These are phyloP conservation scores for Trichonephila inaurata DNA, from an alignment of 1,140 invertebrate genomes.

Conservation along the genomic window DNA sequence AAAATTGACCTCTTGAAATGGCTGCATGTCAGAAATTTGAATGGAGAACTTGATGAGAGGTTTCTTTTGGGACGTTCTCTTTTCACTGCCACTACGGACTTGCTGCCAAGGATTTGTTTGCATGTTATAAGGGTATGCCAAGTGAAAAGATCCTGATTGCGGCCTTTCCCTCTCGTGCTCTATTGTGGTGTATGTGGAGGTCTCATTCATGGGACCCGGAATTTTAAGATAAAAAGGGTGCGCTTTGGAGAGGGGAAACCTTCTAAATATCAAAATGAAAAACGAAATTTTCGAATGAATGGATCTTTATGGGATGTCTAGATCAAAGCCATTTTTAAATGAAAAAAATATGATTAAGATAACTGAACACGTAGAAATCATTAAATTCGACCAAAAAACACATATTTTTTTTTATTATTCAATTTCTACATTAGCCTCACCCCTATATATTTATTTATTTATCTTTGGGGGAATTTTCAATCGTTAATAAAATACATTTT, in stretches of 20 bases:
- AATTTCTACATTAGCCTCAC: no score
- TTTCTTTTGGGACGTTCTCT: background rate
- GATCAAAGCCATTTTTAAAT: no score
- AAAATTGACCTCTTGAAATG: background rate
- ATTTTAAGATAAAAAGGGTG: no score
- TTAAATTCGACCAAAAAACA: no score
- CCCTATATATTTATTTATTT: no score
- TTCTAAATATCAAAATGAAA: background rate
- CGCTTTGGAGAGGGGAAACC: background rate
- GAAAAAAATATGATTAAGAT: no score
- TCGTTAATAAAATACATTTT: no score
- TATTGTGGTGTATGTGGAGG: background rate
- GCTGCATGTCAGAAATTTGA: conserved; percentile 16
- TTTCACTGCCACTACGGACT: background rate
- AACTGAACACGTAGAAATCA: no score
- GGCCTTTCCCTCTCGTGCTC: background rate
- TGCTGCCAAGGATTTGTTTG: conserved; percentile 8
- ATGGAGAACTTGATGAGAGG: conserved; percentile 15
- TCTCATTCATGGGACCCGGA: background rate
- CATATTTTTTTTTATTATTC: no score
- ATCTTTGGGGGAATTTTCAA: no score
- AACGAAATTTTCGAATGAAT: no score
- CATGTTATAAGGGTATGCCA: background rate
- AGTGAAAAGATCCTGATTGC: background rate
- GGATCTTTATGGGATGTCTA: no score